Conservation (phyloP, 2,113 vertebrate species). For the Eidolon helvum region DNA sequence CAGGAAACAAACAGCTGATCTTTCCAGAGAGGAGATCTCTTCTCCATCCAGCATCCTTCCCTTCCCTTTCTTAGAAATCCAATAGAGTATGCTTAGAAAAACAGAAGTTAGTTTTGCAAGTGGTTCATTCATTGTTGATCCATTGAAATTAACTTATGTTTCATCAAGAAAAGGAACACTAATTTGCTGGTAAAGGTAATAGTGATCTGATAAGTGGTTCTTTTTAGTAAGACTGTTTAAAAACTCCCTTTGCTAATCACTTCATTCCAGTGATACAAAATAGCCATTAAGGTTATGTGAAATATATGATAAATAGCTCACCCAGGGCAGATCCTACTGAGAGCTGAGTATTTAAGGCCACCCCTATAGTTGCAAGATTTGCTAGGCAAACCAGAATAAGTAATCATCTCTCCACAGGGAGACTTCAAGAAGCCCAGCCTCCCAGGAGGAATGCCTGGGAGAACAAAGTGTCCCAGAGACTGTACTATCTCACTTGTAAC, state of each 20-base stretch:
- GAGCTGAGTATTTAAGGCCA: neutral
- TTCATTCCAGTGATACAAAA: neutral
- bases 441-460: neutral
- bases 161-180: neutral
- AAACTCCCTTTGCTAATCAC: neutral
- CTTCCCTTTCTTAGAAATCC: neutral
- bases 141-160: neutral
- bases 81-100: neutral
- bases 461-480: neutral
- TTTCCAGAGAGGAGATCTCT: neutral
- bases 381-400: neutral
- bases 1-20: neutral
- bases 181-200: neutral
- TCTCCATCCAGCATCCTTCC: neutral
- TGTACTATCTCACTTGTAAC: neutral
- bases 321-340: neutral
- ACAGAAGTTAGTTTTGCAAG: neutral
- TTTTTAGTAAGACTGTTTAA: conserved; percentile 13
- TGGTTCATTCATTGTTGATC: neutral
- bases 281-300: neutral
- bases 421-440: neutral
- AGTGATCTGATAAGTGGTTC: neutral
- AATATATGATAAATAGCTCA: neutral
- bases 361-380: neutral
- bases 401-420: neutral